phyloP scores from a whole-genome alignment of 2,113 vertebrate genomes.

The Dipodomys merriami region DNA sequence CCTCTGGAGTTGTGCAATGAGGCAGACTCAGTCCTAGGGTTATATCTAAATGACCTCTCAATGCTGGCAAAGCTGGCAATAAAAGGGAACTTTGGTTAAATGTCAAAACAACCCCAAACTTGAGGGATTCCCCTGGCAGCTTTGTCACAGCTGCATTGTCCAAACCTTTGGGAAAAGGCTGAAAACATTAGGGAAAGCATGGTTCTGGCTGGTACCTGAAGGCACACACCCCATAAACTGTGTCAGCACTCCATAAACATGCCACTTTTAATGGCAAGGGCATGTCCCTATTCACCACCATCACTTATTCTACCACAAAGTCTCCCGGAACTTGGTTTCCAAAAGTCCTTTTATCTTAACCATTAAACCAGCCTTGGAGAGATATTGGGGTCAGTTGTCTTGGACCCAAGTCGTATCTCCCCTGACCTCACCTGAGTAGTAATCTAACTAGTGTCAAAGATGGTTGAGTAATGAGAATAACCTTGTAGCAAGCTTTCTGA shows the following conservation, averaged over 20 bases:
- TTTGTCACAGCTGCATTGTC: constrained; percentile 65
- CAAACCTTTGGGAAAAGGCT: constrained; percentile 70
- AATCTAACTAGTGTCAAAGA: constrained; percentile 54
- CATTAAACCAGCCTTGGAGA: constrained; percentile 71
- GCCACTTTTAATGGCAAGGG: constrained; percentile 80
- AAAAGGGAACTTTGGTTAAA: constrained; percentile 34
- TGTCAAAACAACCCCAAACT: constrained; percentile 60
- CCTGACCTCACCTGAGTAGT: constrained; percentile 69
- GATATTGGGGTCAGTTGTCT: constrained; percentile 75
- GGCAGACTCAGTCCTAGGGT: neutral
- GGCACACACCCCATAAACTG: constrained; percentile 77
- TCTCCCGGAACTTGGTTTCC: constrained; percentile 75
- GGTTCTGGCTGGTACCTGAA: constrained; percentile 75
- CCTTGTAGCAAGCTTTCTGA: constrained; percentile 48
- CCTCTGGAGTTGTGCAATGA: neutral
- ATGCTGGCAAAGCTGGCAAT: neutral
- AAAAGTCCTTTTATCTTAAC: constrained; percentile 77
- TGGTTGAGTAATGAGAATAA: constrained; percentile 53
- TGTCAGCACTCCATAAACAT: constrained; percentile 82
- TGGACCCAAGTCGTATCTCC: constrained; percentile 63
- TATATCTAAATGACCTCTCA: neutral
- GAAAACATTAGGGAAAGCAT: constrained; percentile 75
- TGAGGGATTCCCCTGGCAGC: constrained; percentile 68
- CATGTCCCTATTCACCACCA: constrained; percentile 74
- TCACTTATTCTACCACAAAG: constrained; percentile 75